A percentile compares a stretch with the other conserved stretches of the same genome.
These are phyloP conservation scores for Oryzias celebensis DNA, from an alignment of 2,113 vertebrate species.

Conservation along the genomic window DNA sequence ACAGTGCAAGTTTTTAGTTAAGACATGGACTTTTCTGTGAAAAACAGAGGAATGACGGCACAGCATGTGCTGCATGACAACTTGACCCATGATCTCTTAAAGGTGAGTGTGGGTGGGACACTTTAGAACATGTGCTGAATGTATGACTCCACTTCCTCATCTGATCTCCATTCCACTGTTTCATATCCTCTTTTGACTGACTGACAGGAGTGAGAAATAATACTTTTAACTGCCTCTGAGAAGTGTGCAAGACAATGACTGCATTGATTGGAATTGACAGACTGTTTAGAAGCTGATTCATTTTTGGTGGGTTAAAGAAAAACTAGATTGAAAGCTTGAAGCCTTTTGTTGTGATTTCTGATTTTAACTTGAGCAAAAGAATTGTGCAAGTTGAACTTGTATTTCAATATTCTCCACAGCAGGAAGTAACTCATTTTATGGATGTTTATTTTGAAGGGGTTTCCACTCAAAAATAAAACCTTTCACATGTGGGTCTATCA, in stretches of 20 bases:
- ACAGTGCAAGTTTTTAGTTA: not conserved
- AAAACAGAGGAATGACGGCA: slow-evolving; percentile 35
- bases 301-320: too few relatives aligned
- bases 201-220: slow-evolving; percentile 31
- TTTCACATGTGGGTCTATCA: too few relatives aligned
- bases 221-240: slow-evolving; percentile 15
- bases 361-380: too few relatives aligned
- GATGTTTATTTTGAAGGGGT: too few relatives aligned
- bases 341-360: too few relatives aligned
- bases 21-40: slow-evolving; percentile 24
- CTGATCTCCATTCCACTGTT: slow-evolving; percentile 39
- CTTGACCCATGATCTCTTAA: slow-evolving; percentile 65
- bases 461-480: too few relatives aligned
- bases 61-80: slow-evolving; percentile 60
- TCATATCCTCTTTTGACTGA: slow-evolving; percentile 70
- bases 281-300: too few relatives aligned
- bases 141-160: slow-evolving; percentile 75
- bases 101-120: slow-evolving; percentile 61
- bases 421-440: too few relatives aligned
- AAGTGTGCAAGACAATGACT: not conserved
- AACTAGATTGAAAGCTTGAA: too few relatives aligned
- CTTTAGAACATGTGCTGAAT: slow-evolving; percentile 67
- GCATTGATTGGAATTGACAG: too few relatives aligned
- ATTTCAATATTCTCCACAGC: too few relatives aligned
- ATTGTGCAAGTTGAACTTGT: too few relatives aligned